Base-by-base conservation (phyloP, 1,140 invertebrate species). In the Drosophila kepulauana region DNA sequence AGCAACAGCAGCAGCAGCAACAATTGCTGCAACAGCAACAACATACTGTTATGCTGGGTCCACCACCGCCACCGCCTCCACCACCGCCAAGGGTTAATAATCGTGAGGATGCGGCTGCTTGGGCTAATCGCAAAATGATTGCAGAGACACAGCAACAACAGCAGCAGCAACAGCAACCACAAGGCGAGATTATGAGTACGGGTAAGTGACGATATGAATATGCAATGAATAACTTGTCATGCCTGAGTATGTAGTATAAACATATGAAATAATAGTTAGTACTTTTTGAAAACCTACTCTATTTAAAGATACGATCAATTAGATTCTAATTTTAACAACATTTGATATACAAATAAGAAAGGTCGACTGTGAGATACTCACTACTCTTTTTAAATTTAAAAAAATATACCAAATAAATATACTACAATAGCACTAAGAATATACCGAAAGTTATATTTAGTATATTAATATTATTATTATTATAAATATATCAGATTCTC, bases 61-160 rank as follows among this genome's bases (percentile, higher is more conserved):
- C 84, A 49, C 85, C 85, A 5, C 75, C 77, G n/a, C 75, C 74
- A 35, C 76, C 81, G 3, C 81, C 78, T 3, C 70, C 85, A 46
- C 78, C 81, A 43, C 78, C 91, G 8, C 90, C 78, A 2, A 73
- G 85, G 67, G 79, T 81, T 13, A 86, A 89, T 49, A 92, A 92
- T 87, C 87, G 91, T 5, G 91, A 92, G 61, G 91, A 92, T 81
- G 84, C 82, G 3, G 78, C 79, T 30, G 91, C 88, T 38, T 92
- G 91, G 91, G 81, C 79, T 5, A 92, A 87, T 70, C 86, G 89
- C 62, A 92, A 92, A 61, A 82, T 89, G 45, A 88, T 91, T 74
- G 58, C 71, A 10, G 79, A 79, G 33, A 73, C 76, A 4, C 77
- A 77, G 10, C 74, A 68, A 16, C 66, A 57, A 16, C 52, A 48